A percentile compares a stretch with the other conserved stretches of the same genome.
phyloP scores from a whole-genome alignment of 2,113 vertebrate species.

The Marcusenius ussheri region DNA sequence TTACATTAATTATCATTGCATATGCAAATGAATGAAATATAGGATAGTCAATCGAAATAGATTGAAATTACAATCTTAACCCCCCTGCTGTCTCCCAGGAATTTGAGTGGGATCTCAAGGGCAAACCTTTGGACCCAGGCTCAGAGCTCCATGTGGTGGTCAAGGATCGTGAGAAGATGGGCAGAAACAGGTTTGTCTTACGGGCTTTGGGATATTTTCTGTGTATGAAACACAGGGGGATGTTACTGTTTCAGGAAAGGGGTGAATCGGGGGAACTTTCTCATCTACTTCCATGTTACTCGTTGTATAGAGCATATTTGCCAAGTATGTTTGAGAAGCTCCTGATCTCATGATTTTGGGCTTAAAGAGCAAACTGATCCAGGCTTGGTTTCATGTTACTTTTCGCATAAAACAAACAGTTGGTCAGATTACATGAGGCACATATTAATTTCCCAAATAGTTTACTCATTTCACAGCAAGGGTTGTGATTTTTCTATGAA shows the following conservation, averaged over 20 bases:
- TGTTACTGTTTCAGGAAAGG: neutral
- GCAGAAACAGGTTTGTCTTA: constrained; percentile 78
- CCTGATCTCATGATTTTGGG: neutral
- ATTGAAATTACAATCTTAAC: neutral
- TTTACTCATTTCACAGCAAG: neutral
- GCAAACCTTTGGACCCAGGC: constrained; percentile 71
- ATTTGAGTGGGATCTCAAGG: constrained; percentile 95
- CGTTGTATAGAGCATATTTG: neutral
- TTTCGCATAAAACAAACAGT: neutral
- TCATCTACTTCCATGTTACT: neutral
- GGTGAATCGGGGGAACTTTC: neutral
- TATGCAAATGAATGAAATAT: neutral
- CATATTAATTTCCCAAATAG: neutral
- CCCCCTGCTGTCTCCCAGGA: constrained; percentile 59
- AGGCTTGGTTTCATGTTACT: neutral
- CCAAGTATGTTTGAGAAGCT: neutral
- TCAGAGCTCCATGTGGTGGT: constrained; percentile 83
- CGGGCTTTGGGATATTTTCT: neutral
- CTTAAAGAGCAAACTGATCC: neutral
- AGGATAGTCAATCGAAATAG: neutral
- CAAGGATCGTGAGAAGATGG: constrained; percentile 93
- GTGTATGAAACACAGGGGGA: neutral
- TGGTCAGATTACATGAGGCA: neutral
- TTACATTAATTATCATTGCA: neutral
- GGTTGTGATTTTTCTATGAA: neutral